Evolutionary conservation across 2,797 vertebrate genomes (phyloP).

Genomic region (Distichodus sexfasciatus): DNA sequence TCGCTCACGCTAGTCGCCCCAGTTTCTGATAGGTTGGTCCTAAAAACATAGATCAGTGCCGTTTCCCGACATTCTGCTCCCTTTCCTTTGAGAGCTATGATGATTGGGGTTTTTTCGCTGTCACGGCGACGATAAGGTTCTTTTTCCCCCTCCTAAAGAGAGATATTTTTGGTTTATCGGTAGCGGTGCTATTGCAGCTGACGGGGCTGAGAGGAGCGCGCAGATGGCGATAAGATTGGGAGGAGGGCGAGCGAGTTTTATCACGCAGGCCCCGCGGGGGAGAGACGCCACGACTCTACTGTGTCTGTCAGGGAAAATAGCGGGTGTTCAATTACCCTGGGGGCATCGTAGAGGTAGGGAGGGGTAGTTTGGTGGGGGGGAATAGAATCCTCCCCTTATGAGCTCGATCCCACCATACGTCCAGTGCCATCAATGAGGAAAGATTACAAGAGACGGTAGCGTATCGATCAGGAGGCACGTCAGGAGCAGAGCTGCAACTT

Average conservation of each 20-base stretch:
- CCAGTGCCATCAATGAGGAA: conserved; percentile 5
- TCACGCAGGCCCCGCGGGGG: conserved; percentile 50
- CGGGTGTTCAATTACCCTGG: conserved; percentile 51
- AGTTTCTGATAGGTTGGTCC: too few relatives aligned
- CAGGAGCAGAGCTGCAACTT: not conserved
- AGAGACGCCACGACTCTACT: conserved; percentile 56
- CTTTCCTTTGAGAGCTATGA: not conserved
- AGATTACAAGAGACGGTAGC: conserved; percentile 11
- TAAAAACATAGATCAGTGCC: not conserved
- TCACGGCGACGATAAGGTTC: conserved; percentile 36
- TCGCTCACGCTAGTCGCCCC: too few relatives aligned
- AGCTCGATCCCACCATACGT: not conserved
- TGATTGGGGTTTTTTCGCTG: conserved; percentile 14
- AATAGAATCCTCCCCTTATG: not conserved
- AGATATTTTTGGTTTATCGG: conserved; percentile 40
- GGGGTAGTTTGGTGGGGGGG: too few relatives aligned
- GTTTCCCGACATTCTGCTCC: not conserved
- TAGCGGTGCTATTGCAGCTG: conserved; percentile 34
- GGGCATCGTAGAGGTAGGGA: conserved; percentile 46
- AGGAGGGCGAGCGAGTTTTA: conserved; percentile 51
- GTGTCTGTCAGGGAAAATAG: conserved; percentile 53
- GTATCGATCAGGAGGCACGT: not conserved
- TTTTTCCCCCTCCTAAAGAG: conserved; percentile 33
- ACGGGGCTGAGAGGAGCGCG: conserved; percentile 42
- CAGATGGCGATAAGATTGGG: conserved; percentile 49